A percentile compares a stretch with the other conserved stretches of the same genome.
Evolutionary conservation across 2,113 vertebrate species (phyloP).

Genomic region (Paracanthobrama guichenoti): DNA sequence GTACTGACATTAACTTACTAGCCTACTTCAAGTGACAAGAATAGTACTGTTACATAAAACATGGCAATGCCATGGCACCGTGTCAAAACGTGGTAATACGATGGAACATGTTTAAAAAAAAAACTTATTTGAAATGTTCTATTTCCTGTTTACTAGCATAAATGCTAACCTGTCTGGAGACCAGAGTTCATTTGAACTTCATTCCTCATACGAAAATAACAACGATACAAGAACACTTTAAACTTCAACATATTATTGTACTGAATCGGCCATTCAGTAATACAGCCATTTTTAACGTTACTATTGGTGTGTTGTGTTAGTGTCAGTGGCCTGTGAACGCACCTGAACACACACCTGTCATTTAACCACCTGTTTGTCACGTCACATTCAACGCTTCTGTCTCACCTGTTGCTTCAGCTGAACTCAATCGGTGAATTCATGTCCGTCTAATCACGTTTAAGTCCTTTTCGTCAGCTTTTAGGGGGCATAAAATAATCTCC

Average conservation of each 20-base stretch:
- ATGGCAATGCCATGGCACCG: not conserved
- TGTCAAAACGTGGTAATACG: not conserved
- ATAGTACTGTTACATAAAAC: not conserved
- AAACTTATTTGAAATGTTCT: not conserved
- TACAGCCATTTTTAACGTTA: not conserved
- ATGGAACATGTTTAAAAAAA: too few species aligned
- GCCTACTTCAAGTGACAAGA: not conserved
- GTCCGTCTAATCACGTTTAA: not conserved
- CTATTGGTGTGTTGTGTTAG: not conserved
- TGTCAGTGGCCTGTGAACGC: constrained; percentile 16
- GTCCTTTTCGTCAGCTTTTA: not conserved
- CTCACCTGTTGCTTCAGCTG: constrained; percentile 12
- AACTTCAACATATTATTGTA: not conserved
- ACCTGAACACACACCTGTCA: constrained; percentile 42
- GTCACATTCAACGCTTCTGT: constrained; percentile 14
- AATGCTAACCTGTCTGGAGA: constrained; percentile 24
- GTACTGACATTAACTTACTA: not conserved
- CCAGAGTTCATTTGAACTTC: constrained; percentile 17
- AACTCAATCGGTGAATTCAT: not conserved
- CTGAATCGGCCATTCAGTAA: not conserved
- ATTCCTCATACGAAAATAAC: not conserved
- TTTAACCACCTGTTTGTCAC: constrained; percentile 19
- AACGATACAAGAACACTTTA: not conserved
- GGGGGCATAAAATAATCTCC: not conserved
- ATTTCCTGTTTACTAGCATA: constrained; percentile 35